Evolutionary conservation across 2,888 invertebrate species (phyloP).

Genomic region (Microctonus aethiopoides): DNA sequence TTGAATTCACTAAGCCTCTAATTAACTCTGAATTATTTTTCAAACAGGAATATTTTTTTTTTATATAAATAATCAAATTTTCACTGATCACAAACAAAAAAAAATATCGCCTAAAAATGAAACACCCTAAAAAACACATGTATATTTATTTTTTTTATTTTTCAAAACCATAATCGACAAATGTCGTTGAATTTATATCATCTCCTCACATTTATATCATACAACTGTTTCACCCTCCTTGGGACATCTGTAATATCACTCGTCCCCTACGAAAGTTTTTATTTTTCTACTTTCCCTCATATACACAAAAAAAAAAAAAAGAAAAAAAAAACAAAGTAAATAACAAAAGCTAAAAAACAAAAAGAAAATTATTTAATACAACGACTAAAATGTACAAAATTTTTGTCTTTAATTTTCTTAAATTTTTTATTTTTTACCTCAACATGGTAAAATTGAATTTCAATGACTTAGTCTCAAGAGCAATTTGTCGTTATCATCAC

Average conservation of each 20-base stretch:
- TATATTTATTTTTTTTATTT: not conserved
- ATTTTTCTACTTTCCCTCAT: not conserved
- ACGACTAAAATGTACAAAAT: not conserved
- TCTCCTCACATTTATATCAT: not conserved
- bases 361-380: not conserved
- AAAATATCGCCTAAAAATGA: too few species aligned
- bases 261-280: not conserved
- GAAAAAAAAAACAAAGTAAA: slow-evolving; percentile 2
- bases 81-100: too few species aligned
- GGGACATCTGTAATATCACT: not conserved
- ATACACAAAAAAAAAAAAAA: not conserved
- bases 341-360: not conserved
- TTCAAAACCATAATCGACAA: not conserved
- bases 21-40: too few species aligned
- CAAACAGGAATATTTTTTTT: too few species aligned
- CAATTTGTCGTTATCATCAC: slow-evolving; percentile 36
- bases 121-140: too few species aligned
- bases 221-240: not conserved
- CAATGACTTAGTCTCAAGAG: slow-evolving; percentile 24
- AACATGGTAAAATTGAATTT: slow-evolving; percentile 25
- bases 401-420: not conserved
- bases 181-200: not conserved
- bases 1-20: too few species aligned
- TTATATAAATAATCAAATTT: too few species aligned
- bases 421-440: not conserved